Percentiles rank a stretch among this genome's conserved stretches.
phyloP scores from a whole-genome alignment of 2,888 invertebrate species.

The Uloborus plumipes region DNA sequence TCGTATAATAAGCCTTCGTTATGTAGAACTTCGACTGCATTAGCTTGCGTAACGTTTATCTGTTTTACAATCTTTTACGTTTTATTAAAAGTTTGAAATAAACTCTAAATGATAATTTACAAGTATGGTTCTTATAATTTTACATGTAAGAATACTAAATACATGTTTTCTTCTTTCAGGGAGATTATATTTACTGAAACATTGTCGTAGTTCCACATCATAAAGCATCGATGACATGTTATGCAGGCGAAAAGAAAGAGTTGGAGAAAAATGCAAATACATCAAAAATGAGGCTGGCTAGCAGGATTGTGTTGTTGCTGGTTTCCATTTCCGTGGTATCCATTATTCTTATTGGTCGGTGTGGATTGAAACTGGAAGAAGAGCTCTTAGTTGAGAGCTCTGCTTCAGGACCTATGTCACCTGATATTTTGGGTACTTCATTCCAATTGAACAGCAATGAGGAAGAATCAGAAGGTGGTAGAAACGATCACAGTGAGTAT shows the following conservation, averaged over 20 bases:
- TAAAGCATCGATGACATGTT: constrained; percentile 17
- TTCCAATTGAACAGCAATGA: constrained; percentile 20
- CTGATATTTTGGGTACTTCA: constrained; percentile 8
- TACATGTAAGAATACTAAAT: background rate
- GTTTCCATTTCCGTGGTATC: constrained; percentile 60
- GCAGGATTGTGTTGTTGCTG: constrained; percentile 48
- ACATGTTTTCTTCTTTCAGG: background rate
- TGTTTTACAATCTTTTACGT: too few species aligned
- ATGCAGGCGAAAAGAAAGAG: background rate
- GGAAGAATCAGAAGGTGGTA: constrained; percentile 2
- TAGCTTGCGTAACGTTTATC: too few species aligned
- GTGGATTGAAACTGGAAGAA: constrained; percentile 60
- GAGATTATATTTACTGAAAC: background rate
- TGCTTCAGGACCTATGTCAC: constrained; percentile 39
- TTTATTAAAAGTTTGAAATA: too few species aligned
- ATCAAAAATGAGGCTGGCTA: constrained; percentile 59
- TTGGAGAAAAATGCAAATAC: too few species aligned
- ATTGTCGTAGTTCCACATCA: background rate
- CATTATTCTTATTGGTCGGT: constrained; percentile 51
- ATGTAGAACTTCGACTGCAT: too few species aligned
- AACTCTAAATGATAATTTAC: too few species aligned
- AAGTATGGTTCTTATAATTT: background rate
- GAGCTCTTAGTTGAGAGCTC: constrained; percentile 49
- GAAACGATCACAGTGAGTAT: constrained; percentile 40
- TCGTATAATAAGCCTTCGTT: too few species aligned